phyloP scores from a whole-genome alignment of 2,113 vertebrate species.

The Scartelaos histophorus region DNA sequence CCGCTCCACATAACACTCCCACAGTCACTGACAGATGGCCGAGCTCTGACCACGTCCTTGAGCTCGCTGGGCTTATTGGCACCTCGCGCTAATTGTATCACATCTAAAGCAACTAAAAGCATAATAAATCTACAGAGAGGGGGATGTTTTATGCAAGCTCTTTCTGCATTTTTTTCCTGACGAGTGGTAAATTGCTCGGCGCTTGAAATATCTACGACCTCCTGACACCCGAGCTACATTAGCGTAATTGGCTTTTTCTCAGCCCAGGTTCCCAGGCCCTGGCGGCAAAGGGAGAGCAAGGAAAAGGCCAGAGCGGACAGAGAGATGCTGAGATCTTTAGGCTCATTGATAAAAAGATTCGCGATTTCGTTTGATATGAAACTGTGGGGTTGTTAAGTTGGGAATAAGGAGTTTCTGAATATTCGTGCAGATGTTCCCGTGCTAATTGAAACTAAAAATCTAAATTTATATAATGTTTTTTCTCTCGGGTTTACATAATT shows the following conservation, averaged over 20 bases:
- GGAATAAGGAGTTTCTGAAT: constrained; percentile 20
- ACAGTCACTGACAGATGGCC: constrained; percentile 96
- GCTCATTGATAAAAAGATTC: constrained; percentile 60
- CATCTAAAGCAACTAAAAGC: constrained; percentile 97
- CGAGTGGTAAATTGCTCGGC: constrained; percentile 92
- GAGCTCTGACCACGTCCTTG: constrained; percentile 90
- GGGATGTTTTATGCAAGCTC: constrained; percentile 90
- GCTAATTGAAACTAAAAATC: too few species aligned
- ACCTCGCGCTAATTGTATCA: constrained; percentile 94
- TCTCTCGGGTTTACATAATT: too few species aligned
- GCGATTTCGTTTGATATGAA: constrained; percentile 21
- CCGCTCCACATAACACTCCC: constrained; percentile 81
- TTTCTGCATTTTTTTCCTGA: constrained; percentile 82
- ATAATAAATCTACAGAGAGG: constrained; percentile 91
- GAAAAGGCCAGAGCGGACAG: constrained; percentile 8
- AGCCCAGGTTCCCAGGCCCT: constrained; percentile 53
- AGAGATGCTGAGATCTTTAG: constrained; percentile 47
- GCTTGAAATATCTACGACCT: constrained; percentile 99
- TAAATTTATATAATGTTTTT: too few species aligned
- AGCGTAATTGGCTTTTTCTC: constrained; percentile 92
- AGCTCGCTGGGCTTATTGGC: constrained; percentile 87
- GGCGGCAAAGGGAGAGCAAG: constrained; percentile 29
- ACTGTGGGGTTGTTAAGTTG: constrained; percentile 12
- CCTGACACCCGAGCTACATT: constrained; percentile 91
- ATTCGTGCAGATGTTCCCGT: too few species aligned